These are phyloP conservation scores for Cichlasoma orientale DNA, from an alignment of 2,797 vertebrate genomes.

Conservation along the genomic window DNA sequence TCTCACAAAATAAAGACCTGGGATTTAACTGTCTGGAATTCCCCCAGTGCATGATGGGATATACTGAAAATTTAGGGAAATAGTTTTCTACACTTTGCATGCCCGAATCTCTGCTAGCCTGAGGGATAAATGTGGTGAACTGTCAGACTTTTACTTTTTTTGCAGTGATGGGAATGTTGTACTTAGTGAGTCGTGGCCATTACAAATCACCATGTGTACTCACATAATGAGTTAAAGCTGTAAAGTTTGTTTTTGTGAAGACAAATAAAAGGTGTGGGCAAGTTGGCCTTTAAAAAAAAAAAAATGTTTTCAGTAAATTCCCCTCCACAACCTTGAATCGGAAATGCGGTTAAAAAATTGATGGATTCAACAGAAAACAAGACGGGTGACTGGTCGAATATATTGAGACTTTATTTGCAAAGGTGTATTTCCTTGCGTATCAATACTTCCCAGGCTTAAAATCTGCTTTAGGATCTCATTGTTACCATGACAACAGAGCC, in stretches of 20 bases:
- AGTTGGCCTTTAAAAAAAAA: neutral
- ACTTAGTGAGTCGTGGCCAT: neutral
- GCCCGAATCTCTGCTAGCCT: neutral
- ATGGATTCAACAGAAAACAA: neutral
- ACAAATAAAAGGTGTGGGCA: neutral
- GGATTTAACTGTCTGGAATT: no score
- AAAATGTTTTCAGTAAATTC: neutral
- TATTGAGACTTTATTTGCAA: neutral
- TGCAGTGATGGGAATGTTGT: neutral
- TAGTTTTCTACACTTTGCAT: no score
- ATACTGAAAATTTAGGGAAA: no score
- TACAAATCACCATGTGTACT: neutral
- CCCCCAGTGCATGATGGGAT: no score
- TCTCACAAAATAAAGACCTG: no score
- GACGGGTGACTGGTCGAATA: no score
- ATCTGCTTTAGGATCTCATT: slow-evolving; percentile 13
- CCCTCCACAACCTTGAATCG: neutral
- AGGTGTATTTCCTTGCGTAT: no score
- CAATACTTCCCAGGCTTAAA: slow-evolving; percentile 2
- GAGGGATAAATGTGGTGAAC: neutral
- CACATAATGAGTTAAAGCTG: neutral
- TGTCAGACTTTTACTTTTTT: neutral
- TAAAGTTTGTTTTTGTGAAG: neutral
- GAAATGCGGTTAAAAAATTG: neutral
- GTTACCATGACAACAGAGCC: slow-evolving; percentile 49